Base-by-base conservation (phyloP, 2,797 vertebrate species). In the Enteromius anoplus region DNA sequence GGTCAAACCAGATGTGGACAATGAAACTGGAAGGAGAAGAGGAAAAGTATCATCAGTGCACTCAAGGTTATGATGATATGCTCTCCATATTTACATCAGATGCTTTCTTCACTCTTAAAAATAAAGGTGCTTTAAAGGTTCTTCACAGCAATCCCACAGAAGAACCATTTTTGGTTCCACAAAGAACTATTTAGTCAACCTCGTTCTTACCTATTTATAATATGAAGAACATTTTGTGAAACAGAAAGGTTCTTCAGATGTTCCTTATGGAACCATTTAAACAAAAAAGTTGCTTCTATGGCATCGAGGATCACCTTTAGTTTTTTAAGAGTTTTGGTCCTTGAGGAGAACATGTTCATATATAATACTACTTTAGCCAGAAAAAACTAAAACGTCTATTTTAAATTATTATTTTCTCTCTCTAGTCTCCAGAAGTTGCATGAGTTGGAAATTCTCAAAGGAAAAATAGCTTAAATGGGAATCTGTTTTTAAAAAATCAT, bases 1-100 rank as follows among this genome's bases (percentile, higher is more conserved):
- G 94, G 91, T 93, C 92, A 92, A 93, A 93, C 91, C 94, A 94
- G 93, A 94, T 94, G 93, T 91, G 88, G 88, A 85, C 82, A 85
- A 87, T 89, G 90, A 88, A 88, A 85, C 23, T 51, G 55, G 83
- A 87, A 89, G 82, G 87, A 89, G 89, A 86, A 71, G 69, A 78
- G 53, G 11, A 83, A 9, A 76, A 89, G 87, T 78, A 84, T 88
- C 85, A 82, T 84, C 85, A 19, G 49, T 55, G 49, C 72, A 72
- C 87, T 91, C 89, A 94, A 93, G 93, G 92, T 94, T 92, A 93
- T 37, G 78, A 80, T 90, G 90, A 89, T 91, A 89, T 89, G 85
- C 84, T 75, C 82, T 87, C 87, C 77, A 88, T 85, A 85, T 86
- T 86, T 88, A 89, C 87, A 81, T 89, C 68, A 82, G 19, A 66